Evolutionary conservation across 1,140 invertebrate genomes (phyloP).

Genomic region (Caerostris extrusa): DNA sequence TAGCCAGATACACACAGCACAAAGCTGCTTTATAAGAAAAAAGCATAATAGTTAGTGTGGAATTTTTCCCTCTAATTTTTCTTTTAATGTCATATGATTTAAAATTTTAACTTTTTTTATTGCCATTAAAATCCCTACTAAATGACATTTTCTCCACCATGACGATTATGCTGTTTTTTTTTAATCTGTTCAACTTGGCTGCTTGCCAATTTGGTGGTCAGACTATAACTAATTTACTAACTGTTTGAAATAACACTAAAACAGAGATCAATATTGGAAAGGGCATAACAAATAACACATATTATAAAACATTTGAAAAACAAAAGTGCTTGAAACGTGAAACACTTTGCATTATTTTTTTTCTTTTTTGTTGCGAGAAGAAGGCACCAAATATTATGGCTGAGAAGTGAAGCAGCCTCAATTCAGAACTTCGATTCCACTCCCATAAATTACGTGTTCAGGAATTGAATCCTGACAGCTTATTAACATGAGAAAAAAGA

Average conservation of each 20-base stretch:
- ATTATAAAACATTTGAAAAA: background rate
- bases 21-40: too few species aligned
- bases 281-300: background rate
- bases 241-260: background rate
- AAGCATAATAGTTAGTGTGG: too few species aligned
- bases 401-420: background rate
- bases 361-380: background rate
- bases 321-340: conserved; percentile 6
- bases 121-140: too few species aligned
- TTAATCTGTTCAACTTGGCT: too few species aligned
- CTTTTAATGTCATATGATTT: too few species aligned
- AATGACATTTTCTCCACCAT: too few species aligned
- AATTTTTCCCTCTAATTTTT: too few species aligned
- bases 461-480: background rate
- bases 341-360: conserved; percentile 43
- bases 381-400: conserved; percentile 45
- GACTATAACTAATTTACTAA: too few species aligned
- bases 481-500: background rate
- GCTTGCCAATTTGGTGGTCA: too few species aligned
- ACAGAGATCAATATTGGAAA: background rate
- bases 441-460: background rate
- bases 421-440: conserved; percentile 1
- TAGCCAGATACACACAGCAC: too few species aligned
- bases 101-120: too few species aligned
- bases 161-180: too few species aligned